Percentiles rank a stretch among this genome's conserved stretches.
Evolutionary conservation across 1,140 invertebrate genomes (phyloP).

Genomic region (Drosophila sp.): DNA sequence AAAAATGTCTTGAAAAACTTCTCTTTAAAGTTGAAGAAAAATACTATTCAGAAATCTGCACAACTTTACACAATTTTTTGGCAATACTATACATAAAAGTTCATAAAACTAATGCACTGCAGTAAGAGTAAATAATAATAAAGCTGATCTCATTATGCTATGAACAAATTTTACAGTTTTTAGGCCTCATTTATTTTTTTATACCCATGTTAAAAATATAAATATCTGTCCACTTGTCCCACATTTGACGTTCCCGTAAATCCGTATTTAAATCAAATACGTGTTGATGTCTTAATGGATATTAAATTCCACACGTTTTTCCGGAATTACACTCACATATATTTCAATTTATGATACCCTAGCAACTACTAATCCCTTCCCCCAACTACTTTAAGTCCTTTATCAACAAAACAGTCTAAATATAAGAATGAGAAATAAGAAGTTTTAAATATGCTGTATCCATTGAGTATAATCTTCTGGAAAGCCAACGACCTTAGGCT

Average conservation of each 20-base stretch:
- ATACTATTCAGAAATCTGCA: too few species aligned
- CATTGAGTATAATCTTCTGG: conserved; percentile 43
- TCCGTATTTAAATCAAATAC: conserved; percentile 14
- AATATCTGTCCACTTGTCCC: neutral
- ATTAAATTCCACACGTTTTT: conserved; percentile 14
- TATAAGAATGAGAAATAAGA: neutral
- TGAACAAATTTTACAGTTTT: too few species aligned
- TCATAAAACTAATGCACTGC: too few species aligned
- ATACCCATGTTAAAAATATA: neutral
- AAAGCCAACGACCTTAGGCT: conserved; percentile 39
- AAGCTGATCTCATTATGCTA: too few species aligned
- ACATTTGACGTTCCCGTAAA: neutral
- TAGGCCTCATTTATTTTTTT: too few species aligned
- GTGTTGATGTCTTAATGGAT: conserved; percentile 19
- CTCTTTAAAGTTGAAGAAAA: too few species aligned
- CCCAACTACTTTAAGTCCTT: conserved; percentile 27
- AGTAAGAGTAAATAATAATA: too few species aligned
- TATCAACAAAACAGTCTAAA: conserved; percentile 21
- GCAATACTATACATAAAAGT: too few species aligned
- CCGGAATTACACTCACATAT: neutral
- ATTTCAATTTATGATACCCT: conserved; percentile 30
- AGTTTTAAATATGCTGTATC: conserved; percentile 35
- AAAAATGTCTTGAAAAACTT: too few species aligned
- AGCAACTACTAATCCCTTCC: conserved; percentile 1
- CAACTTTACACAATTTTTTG: too few species aligned